These are phyloP conservation scores for Tolmerus cingulatus DNA, from an alignment of 2,888 invertebrate species.

Conservation along the genomic window DNA sequence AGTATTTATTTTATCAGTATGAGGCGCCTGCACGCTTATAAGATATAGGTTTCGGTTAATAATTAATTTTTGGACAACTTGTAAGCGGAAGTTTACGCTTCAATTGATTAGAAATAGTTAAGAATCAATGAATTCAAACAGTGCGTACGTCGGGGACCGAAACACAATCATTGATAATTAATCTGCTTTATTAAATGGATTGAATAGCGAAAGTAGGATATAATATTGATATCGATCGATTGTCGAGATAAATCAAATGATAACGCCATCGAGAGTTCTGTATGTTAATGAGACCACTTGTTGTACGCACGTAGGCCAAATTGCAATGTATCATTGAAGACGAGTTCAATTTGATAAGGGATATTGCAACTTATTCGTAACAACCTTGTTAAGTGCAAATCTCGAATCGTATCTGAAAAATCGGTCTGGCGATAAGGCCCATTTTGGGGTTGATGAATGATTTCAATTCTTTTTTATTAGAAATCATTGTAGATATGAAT, in stretches of 20 bases:
- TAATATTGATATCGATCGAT: not conserved
- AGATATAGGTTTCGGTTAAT: not conserved
- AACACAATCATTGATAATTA: not conserved
- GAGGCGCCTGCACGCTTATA: not conserved
- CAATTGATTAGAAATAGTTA: not conserved
- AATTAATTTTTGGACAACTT: not conserved
- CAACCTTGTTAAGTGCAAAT: not conserved
- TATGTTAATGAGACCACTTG: not conserved
- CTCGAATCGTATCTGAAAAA: not conserved
- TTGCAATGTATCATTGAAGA: not conserved
- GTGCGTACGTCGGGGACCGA: not conserved
- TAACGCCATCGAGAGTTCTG: not conserved
- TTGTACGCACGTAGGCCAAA: not conserved
- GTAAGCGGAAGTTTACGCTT: not conserved
- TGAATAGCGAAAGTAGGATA: not conserved
- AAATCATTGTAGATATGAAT: not conserved
- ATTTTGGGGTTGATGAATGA: not conserved
- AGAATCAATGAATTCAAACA: not conserved
- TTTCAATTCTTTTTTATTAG: not conserved
- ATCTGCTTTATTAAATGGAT: not conserved
- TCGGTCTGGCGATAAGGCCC: not conserved
- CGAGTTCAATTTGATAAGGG: not conserved
- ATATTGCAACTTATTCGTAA: not conserved
- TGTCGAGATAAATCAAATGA: not conserved
- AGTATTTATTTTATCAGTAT: not conserved